These are phyloP conservation scores for Apodemia zela DNA, from an alignment of 2,888 invertebrate species.

Conservation along the genomic window DNA sequence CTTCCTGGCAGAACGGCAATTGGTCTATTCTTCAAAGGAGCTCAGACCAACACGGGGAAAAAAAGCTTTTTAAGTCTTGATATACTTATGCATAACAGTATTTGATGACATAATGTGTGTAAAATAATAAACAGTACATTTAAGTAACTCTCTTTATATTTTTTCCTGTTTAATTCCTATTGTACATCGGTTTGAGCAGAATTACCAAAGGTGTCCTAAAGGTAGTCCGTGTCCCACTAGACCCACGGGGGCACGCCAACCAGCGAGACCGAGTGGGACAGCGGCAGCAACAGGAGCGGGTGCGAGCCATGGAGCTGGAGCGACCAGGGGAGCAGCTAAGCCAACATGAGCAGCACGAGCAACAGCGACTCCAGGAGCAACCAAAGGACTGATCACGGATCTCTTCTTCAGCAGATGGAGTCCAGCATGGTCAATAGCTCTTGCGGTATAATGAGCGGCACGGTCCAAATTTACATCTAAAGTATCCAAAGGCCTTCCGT, in stretches of 20 bases:
- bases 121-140: slow-evolving; percentile 23
- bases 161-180: slow-evolving; percentile 34
- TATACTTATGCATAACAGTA: too few species aligned
- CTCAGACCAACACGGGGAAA: too few species aligned
- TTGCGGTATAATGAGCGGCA: slow-evolving; percentile 62
- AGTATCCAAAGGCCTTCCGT: slow-evolving; percentile 72
- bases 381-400: slow-evolving; percentile 48
- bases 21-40: too few species aligned
- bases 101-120: neutral
- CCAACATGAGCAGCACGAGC: slow-evolving; percentile 28
- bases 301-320: slow-evolving; percentile 28
- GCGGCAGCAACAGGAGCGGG: slow-evolving; percentile 33
- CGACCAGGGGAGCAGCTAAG: slow-evolving; percentile 35
- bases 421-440: slow-evolving; percentile 52
- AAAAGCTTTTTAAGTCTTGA: too few species aligned
- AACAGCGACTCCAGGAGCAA: slow-evolving; percentile 43
- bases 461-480: slow-evolving; percentile 71
- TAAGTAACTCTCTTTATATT: slow-evolving; percentile 71
- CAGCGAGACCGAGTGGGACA: slow-evolving; percentile 32
- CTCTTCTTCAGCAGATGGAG: slow-evolving; percentile 58
- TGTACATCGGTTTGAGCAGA: slow-evolving; percentile 33
- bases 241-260: slow-evolving; percentile 26
- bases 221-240: slow-evolving; percentile 36
- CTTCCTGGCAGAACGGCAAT: too few species aligned
- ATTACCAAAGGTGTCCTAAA: slow-evolving; percentile 50